Conservation (phyloP, 2,797 vertebrate species). For the Eospalax fontanierii region DNA sequence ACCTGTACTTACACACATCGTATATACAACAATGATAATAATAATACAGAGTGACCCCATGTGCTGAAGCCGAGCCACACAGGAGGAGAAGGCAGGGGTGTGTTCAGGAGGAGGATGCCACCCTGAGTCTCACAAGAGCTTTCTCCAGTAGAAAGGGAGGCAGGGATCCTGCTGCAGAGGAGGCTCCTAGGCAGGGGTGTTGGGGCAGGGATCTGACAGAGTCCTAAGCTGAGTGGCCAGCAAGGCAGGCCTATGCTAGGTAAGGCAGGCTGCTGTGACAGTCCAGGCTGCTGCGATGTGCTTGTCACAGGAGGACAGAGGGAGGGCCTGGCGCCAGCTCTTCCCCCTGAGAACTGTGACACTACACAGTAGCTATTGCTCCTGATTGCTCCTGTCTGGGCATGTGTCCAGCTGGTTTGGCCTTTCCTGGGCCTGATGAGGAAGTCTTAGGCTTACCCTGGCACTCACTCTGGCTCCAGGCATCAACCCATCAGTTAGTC, state of each 20-base stretch:
- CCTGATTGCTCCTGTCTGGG: conserved; percentile 1
- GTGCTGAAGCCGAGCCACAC: neutral
- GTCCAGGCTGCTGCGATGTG: neutral
- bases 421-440: neutral
- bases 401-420: neutral
- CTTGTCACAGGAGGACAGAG: neutral
- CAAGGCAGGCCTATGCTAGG: too few relatives aligned
- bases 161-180: neutral
- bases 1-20: too few relatives aligned
- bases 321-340: neutral
- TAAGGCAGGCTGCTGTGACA: neutral
- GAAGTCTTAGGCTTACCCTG: neutral
- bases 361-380: neutral
- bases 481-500: neutral
- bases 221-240: neutral
- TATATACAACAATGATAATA: neutral
- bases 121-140: too few relatives aligned
- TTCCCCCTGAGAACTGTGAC: neutral
- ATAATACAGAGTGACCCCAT: neutral
- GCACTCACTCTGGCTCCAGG: neutral
- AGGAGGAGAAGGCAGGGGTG: neutral
- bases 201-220: neutral
- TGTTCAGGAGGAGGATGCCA: neutral
- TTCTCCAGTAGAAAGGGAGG: neutral
- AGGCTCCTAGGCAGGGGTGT: too few relatives aligned